Conservation (phyloP, 2,113 vertebrate genomes). For the Pithys albifrons region DNA sequence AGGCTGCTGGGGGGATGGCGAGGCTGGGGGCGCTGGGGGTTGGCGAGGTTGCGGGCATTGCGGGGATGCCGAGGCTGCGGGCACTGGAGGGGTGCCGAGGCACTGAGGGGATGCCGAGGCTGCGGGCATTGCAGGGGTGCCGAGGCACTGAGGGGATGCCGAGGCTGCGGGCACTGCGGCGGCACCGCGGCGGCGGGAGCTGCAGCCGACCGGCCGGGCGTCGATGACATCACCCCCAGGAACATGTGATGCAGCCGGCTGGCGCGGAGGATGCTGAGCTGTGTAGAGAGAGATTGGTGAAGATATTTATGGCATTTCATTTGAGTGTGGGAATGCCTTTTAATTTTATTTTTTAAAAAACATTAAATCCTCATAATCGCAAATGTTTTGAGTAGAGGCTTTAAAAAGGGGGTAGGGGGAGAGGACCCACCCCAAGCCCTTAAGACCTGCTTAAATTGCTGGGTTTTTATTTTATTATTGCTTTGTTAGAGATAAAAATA, state of each 20-base stretch:
- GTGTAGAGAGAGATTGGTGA: neutral
- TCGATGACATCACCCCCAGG: constrained; percentile 72
- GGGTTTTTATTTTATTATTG: neutral
- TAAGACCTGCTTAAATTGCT: neutral
- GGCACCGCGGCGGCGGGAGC: neutral
- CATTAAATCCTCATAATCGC: neutral
- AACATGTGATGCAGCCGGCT: constrained; percentile 21
- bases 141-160: neutral
- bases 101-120: no score
- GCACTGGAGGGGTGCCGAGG: neutral
- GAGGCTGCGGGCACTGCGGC: constrained; percentile 48
- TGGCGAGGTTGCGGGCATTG: constrained; percentile 21
- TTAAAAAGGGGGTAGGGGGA: neutral
- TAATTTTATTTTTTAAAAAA: neutral
- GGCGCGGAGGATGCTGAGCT: neutral
- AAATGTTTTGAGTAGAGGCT: neutral
- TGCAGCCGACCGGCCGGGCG: constrained; percentile 2
- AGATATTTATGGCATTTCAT: neutral
- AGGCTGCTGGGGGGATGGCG: no score
- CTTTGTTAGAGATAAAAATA: neutral
- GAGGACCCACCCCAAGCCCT: neutral
- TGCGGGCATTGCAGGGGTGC: no score
- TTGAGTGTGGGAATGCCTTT: neutral
- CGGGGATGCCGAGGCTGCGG: neutral
- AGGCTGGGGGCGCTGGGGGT: no score